Evolutionary conservation across 1,140 invertebrate genomes (phyloP).

Genomic region (Chrysomallon squamiferum): DNA sequence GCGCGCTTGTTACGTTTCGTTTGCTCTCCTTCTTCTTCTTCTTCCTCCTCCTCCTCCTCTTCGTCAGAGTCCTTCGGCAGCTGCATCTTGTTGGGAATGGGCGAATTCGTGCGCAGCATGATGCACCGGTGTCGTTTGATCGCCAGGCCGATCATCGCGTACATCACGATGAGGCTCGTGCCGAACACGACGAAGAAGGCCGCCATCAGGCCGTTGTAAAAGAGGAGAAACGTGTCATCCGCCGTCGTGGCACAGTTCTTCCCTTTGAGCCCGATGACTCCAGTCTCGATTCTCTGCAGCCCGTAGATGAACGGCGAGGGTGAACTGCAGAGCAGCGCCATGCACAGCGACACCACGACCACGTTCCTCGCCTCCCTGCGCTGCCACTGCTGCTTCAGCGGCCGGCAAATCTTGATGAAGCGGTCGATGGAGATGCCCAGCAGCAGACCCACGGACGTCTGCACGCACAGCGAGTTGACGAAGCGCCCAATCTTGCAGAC

Average conservation of each 20-base stretch:
- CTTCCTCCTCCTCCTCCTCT: background rate
- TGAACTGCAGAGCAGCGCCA: background rate
- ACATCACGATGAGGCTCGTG: background rate
- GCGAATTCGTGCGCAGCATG: background rate
- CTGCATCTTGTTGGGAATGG: no score
- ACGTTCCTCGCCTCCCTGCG: conserved; percentile 1
- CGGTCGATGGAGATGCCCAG: conserved; percentile 29
- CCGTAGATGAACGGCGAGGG: conserved; percentile 19
- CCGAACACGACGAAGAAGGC: background rate
- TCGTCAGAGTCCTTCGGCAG: background rate
- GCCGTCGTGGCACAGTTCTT: conserved; percentile 20
- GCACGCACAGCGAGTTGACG: conserved; percentile 9
- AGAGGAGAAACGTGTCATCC: background rate
- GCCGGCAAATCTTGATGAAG: conserved; percentile 21
- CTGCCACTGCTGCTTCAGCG: conserved; percentile 11
- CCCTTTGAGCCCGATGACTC: background rate
- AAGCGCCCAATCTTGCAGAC: conserved; percentile 16
- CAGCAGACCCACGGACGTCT: conserved; percentile 21
- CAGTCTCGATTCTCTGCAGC: conserved; percentile 2
- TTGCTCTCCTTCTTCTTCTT: background rate
- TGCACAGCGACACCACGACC: background rate
- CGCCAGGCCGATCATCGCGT: background rate
- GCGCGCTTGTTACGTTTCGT: background rate
- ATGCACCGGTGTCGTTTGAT: background rate
- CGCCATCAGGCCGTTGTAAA: background rate